A percentile compares a stretch with the other conserved stretches of the same genome.
Conservation (phyloP, 2,113 vertebrate genomes). For the Crotalus tigris region DNA sequence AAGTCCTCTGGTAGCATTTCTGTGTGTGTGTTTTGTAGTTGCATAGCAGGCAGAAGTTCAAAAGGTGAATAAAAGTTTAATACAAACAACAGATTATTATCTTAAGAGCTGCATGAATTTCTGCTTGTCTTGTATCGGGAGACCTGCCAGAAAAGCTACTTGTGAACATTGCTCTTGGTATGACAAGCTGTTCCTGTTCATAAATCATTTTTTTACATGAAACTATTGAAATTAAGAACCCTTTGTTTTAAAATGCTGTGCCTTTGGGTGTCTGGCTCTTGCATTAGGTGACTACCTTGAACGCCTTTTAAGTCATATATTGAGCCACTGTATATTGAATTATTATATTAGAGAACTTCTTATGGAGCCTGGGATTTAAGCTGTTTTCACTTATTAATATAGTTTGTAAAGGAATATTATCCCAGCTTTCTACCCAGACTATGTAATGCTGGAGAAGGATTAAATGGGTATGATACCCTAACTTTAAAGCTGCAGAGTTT, state of each 20-base stretch:
- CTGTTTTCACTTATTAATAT: not conserved
- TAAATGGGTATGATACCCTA: not conserved
- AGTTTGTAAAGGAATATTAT: not conserved
- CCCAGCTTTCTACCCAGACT: not conserved
- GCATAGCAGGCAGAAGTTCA: not conserved
- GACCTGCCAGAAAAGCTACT: not conserved
- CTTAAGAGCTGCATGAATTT: not conserved
- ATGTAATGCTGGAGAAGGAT: not conserved
- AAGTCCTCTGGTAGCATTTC: not conserved
- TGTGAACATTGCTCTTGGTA: not conserved
- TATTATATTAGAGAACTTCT: not conserved
- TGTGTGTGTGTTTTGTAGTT: not conserved
- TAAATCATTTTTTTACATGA: not conserved
- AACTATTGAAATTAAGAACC: not conserved
- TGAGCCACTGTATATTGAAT: not conserved
- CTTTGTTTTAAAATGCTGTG: not conserved
- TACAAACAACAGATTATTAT: not conserved
- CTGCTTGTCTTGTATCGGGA: not conserved
- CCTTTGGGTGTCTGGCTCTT: not conserved
- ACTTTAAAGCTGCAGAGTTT: not conserved
- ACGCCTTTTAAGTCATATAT: not conserved
- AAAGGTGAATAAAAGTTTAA: not conserved
- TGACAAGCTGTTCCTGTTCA: conserved; percentile 2
- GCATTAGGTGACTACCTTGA: not conserved
- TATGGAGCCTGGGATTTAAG: not conserved